These are phyloP conservation scores for Clusia tigrina DNA, from an alignment of 2,888 invertebrate genomes.

Conservation along the genomic window DNA sequence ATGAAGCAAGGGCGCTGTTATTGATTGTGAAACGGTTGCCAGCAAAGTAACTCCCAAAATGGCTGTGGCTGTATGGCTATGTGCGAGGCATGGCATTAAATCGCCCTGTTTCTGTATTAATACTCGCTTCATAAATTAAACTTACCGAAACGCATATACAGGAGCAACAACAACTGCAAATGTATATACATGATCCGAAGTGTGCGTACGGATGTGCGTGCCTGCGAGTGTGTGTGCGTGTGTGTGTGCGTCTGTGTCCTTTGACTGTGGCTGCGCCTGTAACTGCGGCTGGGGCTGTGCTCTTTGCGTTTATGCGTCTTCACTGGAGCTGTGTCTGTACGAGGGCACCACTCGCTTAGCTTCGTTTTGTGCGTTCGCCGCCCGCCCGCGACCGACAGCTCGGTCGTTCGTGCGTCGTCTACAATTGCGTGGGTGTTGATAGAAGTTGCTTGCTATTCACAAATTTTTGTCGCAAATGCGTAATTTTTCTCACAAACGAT, in stretches of 20 bases:
- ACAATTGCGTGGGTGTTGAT: too few species aligned
- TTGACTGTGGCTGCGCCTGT: slow-evolving; percentile 5
- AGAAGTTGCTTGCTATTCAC: too few species aligned
- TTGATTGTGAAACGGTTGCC: too few species aligned
- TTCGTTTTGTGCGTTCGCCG: slow-evolving; percentile 16
- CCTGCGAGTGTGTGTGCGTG: slow-evolving; percentile 35
- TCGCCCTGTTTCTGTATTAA: too few species aligned
- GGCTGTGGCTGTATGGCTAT: too few species aligned
- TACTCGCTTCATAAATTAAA: neutral
- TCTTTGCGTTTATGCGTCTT: too few species aligned
- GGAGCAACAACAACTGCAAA: slow-evolving; percentile 48
- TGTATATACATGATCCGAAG: slow-evolving; percentile 42
- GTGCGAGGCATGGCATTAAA: too few species aligned
- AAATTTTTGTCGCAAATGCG: slow-evolving; percentile 14
- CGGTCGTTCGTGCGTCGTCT: slow-evolving; percentile 8
- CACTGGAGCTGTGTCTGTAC: too few species aligned
- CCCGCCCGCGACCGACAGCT: too few species aligned
- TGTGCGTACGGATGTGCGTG: slow-evolving; percentile 21
- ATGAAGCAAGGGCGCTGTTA: too few species aligned
- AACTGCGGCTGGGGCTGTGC: neutral
- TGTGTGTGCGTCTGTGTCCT: slow-evolving; percentile 12
- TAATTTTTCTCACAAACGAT: slow-evolving; percentile 8
- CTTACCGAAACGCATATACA: slow-evolving; percentile 45
- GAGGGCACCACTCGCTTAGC: too few species aligned
- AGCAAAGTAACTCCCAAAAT: too few species aligned